Evolutionary conservation across 2,797 vertebrate genomes (phyloP), one percentile per base, ranked within the genome.

Genomic region (Lepidocolaptes lacrymiger): DNA sequence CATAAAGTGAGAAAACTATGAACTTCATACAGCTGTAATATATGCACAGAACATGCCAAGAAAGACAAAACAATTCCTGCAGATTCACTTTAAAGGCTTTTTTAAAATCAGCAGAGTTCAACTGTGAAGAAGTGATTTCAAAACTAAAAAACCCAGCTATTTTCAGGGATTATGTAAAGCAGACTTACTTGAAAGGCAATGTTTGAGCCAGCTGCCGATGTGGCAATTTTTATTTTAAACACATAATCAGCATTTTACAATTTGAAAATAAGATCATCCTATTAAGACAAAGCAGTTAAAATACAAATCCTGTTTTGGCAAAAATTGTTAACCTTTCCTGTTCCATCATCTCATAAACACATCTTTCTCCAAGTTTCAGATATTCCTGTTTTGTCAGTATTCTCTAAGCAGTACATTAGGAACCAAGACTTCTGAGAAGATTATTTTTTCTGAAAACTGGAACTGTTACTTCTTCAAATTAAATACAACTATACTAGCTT

Each of bases 161-260:
- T 91, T 74, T 74, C 34, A 56, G 59, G 74, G 41, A 88, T 49
- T 62, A 74, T 59, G 75, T 46, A 86, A 69, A 86, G 41, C 30
- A 59, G 56, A 46, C 17, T 36, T 63, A 91, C 20, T 55, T 73
- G 63, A 86, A 92, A 80, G 28, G 32, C 1, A 0, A 51, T 44
- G 68, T 34, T 77, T 79, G 8, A 84, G 20, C 63, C 64, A 74
- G 43, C 1, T 88, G 81, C 61, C 85, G 66, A 83, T 78, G 67
- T 30, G 46, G 82, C 43, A 63, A 41, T 75, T 96, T 91, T 87
- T 68, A 75, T 69, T 93, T 83, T 71, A 85, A 92, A 86, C 30
- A 84, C 7, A 87, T 30, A 17, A 81, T 56, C 43, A 82, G 43
- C 26, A 68, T 73, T 85, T 85, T 62, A 75, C 11, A 49, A 62